Conservation (phyloP, 2,113 vertebrate genomes). For the Toxotes jaculatrix region DNA sequence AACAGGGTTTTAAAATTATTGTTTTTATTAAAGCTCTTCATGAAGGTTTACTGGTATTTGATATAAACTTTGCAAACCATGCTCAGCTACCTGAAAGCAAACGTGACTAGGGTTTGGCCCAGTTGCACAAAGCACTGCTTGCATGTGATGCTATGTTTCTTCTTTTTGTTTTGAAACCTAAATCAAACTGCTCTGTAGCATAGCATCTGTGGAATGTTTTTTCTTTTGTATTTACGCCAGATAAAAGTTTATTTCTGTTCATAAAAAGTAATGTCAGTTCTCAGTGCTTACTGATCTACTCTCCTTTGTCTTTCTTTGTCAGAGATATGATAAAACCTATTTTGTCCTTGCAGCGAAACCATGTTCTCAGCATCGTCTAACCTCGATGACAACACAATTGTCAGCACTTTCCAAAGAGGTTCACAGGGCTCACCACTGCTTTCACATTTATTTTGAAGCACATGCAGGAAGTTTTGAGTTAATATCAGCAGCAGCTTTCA, state of each 20-base stretch:
- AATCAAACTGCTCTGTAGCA: background rate
- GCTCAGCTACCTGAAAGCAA: background rate
- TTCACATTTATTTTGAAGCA: slow-evolving; percentile 47
- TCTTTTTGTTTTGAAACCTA: background rate
- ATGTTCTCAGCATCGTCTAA: slow-evolving; percentile 19
- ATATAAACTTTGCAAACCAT: background rate
- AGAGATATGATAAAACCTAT: slow-evolving; percentile 5
- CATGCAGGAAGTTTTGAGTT: slow-evolving; percentile 48
- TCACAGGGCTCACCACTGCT: slow-evolving; percentile 22
- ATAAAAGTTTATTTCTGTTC: background rate
- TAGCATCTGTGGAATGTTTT: background rate
- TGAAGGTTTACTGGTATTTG: background rate
- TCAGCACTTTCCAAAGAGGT: slow-evolving; percentile 37
- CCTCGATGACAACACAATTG: slow-evolving; percentile 29
- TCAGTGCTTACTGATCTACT: background rate
- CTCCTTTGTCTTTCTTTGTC: background rate
- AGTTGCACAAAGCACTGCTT: background rate
- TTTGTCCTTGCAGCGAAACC: slow-evolving; percentile 2
- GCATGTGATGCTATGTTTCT: background rate
- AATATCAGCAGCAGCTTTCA: slow-evolving; percentile 59
- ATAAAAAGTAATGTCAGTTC: background rate
- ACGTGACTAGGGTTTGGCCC: background rate
- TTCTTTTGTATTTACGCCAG: background rate
- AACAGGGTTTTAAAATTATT: background rate
- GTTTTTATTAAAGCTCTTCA: background rate